Evolutionary conservation across 1,140 invertebrate species (phyloP), one percentile per base, ranked within the genome.

Genomic region (Bombyx mandarina): DNA sequence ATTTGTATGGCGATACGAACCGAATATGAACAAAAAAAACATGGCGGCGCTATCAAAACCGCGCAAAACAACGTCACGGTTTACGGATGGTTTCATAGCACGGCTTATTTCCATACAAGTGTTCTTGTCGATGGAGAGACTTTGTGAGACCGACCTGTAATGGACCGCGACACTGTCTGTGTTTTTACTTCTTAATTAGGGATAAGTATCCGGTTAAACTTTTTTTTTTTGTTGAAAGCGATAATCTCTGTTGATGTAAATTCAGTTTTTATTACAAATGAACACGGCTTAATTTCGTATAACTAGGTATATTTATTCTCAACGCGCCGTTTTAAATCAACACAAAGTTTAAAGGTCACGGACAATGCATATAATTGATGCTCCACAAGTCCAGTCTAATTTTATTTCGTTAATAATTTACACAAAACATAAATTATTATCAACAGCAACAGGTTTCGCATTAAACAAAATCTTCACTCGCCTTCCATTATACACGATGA

Each of bases 141-240:
- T 66, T 65, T 66, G 67, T 58, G 60, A 53, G 57, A 66, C 68
- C 67, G 65, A 59, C 58, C 44, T 48, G 73, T 73, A 81, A 82
- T 82, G 75, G 73, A 6, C 61, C 80, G 75, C 77, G 68, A 77
- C 77, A 69, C 61, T 73, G 67, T 67, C 71, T 67, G 61, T 78
- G 75, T 76, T 77, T 76, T 69, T 69, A 69, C 69, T 75, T 82
- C 79, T 85, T 85, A 82, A 85, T 85, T 85, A 77, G 78, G 77
- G 69, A 82, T 79, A 84, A 80, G 75, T 84, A 85, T 85, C 82
- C 82, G 79, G 78, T 76, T 77, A 79, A 73, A 59, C 56, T 46
- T 53, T 45, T 66, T 72, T 67, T 73, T 71, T 18, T 18, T 5
- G 26, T 35, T 35, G 26, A 35, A 35, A 35, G 26, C 4, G 26